Base-by-base conservation (phyloP, 2,888 invertebrate species). In the Drosophila leonis region DNA sequence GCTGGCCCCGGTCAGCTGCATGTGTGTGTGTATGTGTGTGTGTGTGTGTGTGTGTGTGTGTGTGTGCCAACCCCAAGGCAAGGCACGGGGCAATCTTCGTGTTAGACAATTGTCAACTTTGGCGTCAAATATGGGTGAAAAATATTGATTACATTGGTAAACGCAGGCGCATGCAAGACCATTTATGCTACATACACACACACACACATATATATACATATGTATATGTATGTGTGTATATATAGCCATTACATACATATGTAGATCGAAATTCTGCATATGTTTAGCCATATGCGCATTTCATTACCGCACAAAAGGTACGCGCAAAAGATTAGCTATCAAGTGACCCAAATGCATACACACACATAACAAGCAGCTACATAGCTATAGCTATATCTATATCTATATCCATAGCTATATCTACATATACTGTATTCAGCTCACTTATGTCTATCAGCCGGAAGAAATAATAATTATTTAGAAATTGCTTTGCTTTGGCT, bases 221-320 rank as follows among this genome's bases (percentile, higher is more conserved):
- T 13, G 10, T 33, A 5, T 42, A 20, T 24, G 13, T 10, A 41
- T 49, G 33, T 29, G 18, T 29, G 33, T 27, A 24, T 18, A 15
- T 15, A 57, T 37, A 27, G 18, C 49, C 20, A 24, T 49, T 49
- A 65, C 35, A 31, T 55, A 44, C 42, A 20, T 31, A 48, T 42
- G 27, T 54, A 62, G 48, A 31, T 60, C 49, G 31, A 35, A 56
- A 56, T 70, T 69, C 60, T 72, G 65, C 57, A 72, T 55, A 41
- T 31, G 54, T 35, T 46, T 46, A 62, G 37, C 67, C 75, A 68
- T 76, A 72, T 77, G 76, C 72, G 65, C 77, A 73, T 72, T 73
- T 76, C 62, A 66, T 65, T 76, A 76, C 67, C 72, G 46, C 76
- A 76, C 72, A 67, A 76, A 76, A 76, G 75, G 75, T 72, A 62